A percentile compares a stretch with the other conserved stretches of the same genome.
These are phyloP conservation scores for Chaetodon auriga DNA, from an alignment of 2,113 vertebrate genomes.

Conservation along the genomic window DNA sequence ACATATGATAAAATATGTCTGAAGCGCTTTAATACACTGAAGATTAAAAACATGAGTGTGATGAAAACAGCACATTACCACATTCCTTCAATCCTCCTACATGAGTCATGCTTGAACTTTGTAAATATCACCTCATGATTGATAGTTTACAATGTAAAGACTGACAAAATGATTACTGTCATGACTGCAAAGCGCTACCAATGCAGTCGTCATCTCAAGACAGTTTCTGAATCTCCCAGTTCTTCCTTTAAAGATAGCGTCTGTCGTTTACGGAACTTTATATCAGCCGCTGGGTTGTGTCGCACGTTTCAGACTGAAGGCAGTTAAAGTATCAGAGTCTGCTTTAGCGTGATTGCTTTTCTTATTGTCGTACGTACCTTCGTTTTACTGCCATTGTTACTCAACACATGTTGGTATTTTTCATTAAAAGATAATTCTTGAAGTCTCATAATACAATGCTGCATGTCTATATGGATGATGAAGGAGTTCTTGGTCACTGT, in stretches of 20 bases:
- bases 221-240: not conserved
- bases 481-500: too few species aligned
- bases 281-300: not conserved
- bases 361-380: too few species aligned
- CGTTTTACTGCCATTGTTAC: too few species aligned
- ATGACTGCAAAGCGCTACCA: not conserved
- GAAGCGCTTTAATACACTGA: not conserved
- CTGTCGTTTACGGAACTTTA: not conserved
- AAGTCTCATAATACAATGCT: not conserved
- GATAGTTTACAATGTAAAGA: not conserved
- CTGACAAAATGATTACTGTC: not conserved
- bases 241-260: not conserved
- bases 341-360: too few species aligned
- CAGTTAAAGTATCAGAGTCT: not conserved
- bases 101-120: conserved; percentile 1
- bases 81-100: not conserved
- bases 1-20: conserved; percentile 36
- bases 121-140: not conserved
- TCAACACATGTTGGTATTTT: too few species aligned
- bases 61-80: not conserved
- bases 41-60: not conserved
- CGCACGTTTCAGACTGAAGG: not conserved
- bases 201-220: not conserved
- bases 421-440: too few species aligned
- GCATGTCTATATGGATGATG: not conserved